These are phyloP conservation scores for Apteryx owenii DNA, from an alignment of 2,113 vertebrate species.

Conservation along the genomic window DNA sequence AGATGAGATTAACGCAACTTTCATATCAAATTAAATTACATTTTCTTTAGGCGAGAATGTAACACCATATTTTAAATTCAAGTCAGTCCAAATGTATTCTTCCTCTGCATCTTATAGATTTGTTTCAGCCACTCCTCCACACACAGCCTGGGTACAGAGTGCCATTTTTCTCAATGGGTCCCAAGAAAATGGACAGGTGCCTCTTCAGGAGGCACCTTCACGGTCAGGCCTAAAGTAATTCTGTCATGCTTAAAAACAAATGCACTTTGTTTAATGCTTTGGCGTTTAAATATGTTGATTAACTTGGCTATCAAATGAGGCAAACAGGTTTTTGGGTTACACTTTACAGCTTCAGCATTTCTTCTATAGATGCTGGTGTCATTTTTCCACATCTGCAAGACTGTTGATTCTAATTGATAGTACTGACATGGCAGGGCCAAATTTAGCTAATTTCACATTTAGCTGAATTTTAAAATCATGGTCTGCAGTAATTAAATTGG, in stretches of 20 bases:
- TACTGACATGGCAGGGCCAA: background rate
- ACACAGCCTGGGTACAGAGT: background rate
- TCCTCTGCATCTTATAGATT: background rate
- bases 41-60: background rate
- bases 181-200: background rate
- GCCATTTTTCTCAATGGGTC: too few relatives aligned
- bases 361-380: background rate
- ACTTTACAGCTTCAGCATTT: background rate
- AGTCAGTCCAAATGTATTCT: background rate
- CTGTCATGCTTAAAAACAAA: background rate
- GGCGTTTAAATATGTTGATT: background rate
- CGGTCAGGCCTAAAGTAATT: background rate
- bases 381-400: background rate
- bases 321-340: background rate
- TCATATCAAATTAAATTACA: background rate
- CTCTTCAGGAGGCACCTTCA: background rate
- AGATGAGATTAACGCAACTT: background rate
- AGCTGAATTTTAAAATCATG: background rate
- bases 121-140: background rate
- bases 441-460: background rate
- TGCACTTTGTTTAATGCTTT: background rate
- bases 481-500: background rate
- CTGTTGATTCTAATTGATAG: background rate
- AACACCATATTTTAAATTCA: background rate
- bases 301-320: background rate